Evolutionary conservation across 2,888 invertebrate species (phyloP).

Genomic region (Andrena haemorrhoa): DNA sequence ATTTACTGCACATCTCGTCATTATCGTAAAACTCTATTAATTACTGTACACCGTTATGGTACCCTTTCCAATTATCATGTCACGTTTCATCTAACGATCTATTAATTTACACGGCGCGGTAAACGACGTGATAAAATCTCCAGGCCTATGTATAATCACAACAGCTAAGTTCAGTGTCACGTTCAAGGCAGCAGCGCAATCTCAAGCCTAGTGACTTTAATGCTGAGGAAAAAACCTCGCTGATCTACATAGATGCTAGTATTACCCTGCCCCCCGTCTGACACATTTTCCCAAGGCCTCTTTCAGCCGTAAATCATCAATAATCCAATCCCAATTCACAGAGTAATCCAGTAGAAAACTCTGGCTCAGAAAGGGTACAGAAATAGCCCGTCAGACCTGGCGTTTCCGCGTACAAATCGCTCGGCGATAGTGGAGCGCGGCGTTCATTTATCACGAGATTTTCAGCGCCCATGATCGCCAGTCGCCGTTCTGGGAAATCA

Average conservation of each 20-base stretch:
- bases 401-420: background rate
- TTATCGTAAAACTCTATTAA: background rate
- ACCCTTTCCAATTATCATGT: background rate
- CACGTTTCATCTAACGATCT: constrained; percentile 12
- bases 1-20: background rate
- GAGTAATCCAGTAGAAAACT: too few species aligned
- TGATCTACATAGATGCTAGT: background rate
- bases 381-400: background rate
- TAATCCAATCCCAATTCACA: too few species aligned
- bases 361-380: too few species aligned
- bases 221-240: background rate
- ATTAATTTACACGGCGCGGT: background rate
- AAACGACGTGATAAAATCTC: constrained; percentile 5
- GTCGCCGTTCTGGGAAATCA: background rate
- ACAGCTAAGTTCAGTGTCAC: background rate
- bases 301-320: too few species aligned
- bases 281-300: too few species aligned
- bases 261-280: too few species aligned
- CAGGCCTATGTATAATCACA: background rate
- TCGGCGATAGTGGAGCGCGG: background rate
- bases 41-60: background rate
- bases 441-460: background rate
- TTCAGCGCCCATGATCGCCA: background rate
- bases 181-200: background rate
- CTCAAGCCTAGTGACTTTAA: constrained; percentile 12